phyloP scores from a whole-genome alignment of 2,797 vertebrate genomes.

The Dallia pectoralis region DNA sequence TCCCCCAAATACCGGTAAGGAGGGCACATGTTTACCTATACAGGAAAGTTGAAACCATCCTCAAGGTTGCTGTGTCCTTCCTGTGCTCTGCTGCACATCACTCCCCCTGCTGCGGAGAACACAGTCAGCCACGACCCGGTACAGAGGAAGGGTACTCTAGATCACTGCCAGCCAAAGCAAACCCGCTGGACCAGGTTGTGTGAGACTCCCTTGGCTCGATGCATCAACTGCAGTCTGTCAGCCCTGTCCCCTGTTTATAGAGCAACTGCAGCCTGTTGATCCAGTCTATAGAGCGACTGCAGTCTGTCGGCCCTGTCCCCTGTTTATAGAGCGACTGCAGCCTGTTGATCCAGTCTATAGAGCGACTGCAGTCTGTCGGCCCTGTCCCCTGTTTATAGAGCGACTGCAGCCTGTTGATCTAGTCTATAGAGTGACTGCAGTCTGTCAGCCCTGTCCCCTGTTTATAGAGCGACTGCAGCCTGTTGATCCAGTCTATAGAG shows the following conservation, averaged over 20 bases:
- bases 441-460: too few relatives aligned
- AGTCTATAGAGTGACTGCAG: too few relatives aligned
- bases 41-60: background rate
- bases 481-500: too few relatives aligned
- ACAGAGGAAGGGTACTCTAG: constrained; percentile 40
- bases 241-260: too few relatives aligned
- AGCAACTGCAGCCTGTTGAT: too few relatives aligned
- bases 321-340: too few relatives aligned
- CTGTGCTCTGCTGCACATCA: constrained; percentile 44
- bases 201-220: constrained; percentile 14
- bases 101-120: constrained; percentile 24
- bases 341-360: too few relatives aligned
- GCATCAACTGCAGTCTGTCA: background rate
- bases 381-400: too few relatives aligned
- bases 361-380: background rate
- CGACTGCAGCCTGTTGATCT: too few relatives aligned
- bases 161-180: constrained; percentile 39
- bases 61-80: constrained; percentile 56
- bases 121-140: constrained; percentile 13
- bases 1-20: constrained; percentile 28
- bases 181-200: constrained; percentile 34
- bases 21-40: background rate
- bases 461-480: too few relatives aligned
- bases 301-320: too few relatives aligned
- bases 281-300: background rate